phyloP scores from a whole-genome alignment of 2,888 invertebrate genomes.

The Papilio protenor region DNA sequence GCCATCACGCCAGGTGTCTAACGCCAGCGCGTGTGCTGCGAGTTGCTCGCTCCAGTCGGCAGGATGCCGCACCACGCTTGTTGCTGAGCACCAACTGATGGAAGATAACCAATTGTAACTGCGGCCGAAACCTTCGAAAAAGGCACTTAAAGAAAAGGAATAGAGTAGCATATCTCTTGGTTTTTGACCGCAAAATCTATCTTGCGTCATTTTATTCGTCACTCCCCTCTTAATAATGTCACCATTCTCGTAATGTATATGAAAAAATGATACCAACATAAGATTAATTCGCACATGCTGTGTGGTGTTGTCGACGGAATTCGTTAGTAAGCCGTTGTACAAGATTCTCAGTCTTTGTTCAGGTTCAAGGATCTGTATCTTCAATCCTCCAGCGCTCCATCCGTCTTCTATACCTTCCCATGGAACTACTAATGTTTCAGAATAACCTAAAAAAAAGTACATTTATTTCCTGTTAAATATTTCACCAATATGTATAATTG shows the following conservation, averaged over 20 bases:
- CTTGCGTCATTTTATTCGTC: no score
- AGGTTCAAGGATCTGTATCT: slow-evolving; percentile 86
- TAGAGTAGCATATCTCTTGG: no score
- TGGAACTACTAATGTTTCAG: slow-evolving; percentile 75
- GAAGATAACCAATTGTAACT: neutral
- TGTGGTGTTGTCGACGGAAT: slow-evolving; percentile 61
- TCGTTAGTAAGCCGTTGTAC: slow-evolving; percentile 88
- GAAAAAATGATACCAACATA: slow-evolving; percentile 77
- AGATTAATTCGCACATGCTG: slow-evolving; percentile 82
- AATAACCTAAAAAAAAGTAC: slow-evolving; percentile 72
- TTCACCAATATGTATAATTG: neutral
- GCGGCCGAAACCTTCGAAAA: neutral
- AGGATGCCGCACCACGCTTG: slow-evolving; percentile 77
- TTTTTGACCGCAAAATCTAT: neutral
- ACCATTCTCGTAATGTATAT: neutral
- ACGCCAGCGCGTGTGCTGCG: slow-evolving; percentile 82
- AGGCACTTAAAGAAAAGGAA: neutral
- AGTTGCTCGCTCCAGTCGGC: slow-evolving; percentile 82
- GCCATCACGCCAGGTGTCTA: slow-evolving; percentile 84
- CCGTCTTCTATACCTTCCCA: slow-evolving; percentile 63
- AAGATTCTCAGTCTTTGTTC: slow-evolving; percentile 85
- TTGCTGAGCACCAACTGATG: slow-evolving; percentile 84
- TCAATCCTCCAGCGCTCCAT: slow-evolving; percentile 86
- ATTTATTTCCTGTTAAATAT: slow-evolving; percentile 4
- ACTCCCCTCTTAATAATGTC: neutral